Evolutionary conservation across 2,888 invertebrate genomes (phyloP).

Genomic region (Sialis lutaria): DNA sequence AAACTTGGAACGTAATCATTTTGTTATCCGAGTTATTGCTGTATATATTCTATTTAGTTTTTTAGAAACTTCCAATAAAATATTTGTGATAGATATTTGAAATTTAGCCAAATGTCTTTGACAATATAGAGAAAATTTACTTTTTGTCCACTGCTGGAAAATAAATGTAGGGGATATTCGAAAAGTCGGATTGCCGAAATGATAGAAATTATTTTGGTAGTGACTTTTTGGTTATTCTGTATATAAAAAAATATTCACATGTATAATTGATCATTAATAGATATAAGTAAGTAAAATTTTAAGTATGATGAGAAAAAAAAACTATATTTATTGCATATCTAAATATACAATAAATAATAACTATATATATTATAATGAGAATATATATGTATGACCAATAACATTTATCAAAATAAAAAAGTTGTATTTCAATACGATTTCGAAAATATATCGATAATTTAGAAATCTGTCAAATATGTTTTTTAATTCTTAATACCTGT

Average conservation of each 20-base stretch:
- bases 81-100: too few species aligned
- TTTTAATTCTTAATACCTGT: background rate
- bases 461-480: background rate
- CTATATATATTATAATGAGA: background rate
- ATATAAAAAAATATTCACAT: background rate
- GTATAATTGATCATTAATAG: background rate
- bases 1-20: too few species aligned
- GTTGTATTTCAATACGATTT: background rate
- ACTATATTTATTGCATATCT: background rate
- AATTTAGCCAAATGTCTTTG: too few species aligned
- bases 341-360: background rate
- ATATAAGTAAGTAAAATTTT: background rate
- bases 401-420: background rate
- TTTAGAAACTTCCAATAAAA: too few species aligned
- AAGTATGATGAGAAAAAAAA: background rate
- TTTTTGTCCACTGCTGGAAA: too few species aligned
- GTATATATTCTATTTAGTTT: too few species aligned
- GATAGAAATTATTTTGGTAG: too few species aligned
- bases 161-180: too few species aligned
- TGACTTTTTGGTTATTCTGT: background rate
- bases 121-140: too few species aligned
- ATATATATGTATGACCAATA: background rate
- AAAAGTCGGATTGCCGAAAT: too few species aligned
- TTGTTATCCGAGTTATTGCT: too few species aligned
- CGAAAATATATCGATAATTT: background rate